Base-by-base conservation (phyloP, 1,140 invertebrate genomes). In the Daktulosphaira vitifoliae region DNA sequence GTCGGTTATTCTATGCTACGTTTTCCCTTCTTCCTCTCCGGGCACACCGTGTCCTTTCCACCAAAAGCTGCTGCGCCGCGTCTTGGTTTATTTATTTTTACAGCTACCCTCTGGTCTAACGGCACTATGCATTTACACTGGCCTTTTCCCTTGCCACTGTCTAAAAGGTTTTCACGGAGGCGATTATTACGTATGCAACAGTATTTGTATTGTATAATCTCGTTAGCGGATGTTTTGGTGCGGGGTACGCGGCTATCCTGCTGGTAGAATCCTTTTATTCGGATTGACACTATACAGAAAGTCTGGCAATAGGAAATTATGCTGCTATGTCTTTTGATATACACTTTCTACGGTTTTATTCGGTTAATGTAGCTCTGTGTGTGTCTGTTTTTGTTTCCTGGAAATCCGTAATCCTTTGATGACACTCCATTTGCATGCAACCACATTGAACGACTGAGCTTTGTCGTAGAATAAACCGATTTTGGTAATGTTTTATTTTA, bases 191-290 rank as follows among this genome's bases (percentile, higher is more conserved):
- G 67, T 70, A 68, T 68, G 66, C 68, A 68, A 48, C 67, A 69
- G 69, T 70, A 70, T 70, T 70, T 69, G 68, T 70, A 66, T 68
- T 69, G 69, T 66, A 69, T 70, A 70, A 70, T 70, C 69, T 69
- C 65, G 68, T 70, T 69, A 70, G 65, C 46, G 37, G 66, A 65
- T 66, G 68, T 68, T 66, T 66, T 67, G 66, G 65, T 53, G 33
- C 22, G 37, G 52, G 25, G 16, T 29, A 8, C 39, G 7, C 54
- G 54, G 29, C 29, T 33, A 33, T 33, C 5, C 29, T 11, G 29
- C 25, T 33, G 42, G 25, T 8, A 16, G 44, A 62, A 62, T 62
- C 56, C 56, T 62, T 62, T 62, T 62, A 62, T 42, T 44, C 53
- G 23, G 29, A 53, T 53, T 18, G 26, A 22, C 26, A 23, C 37